These are phyloP conservation scores for Mastacembelus armatus DNA, from an alignment of 2,797 vertebrate species.

Conservation along the genomic window DNA sequence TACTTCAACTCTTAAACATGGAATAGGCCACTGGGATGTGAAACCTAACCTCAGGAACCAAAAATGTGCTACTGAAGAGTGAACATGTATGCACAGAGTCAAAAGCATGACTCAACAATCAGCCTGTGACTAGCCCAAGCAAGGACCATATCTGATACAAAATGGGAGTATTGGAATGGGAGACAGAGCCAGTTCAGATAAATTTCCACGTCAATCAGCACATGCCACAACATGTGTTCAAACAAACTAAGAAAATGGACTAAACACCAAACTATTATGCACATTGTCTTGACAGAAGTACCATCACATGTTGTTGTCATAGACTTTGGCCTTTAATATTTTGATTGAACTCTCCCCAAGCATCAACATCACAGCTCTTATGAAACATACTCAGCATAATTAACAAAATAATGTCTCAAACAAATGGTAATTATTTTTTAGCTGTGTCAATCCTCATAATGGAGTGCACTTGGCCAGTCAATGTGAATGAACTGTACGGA, in stretches of 20 bases:
- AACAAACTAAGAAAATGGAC: conserved; percentile 10
- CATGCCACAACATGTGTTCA: conserved; percentile 39
- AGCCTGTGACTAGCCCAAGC: background rate
- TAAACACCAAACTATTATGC: background rate
- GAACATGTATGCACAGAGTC: background rate
- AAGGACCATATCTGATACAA: background rate
- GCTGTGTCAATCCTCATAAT: conserved; percentile 20
- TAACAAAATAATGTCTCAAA: conserved; percentile 36
- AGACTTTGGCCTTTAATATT: conserved; percentile 19
- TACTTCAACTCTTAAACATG: conserved; percentile 22
- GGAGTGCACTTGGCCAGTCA: conserved; percentile 18
- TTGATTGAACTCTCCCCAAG: conserved; percentile 18
- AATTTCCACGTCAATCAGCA: conserved; percentile 38
- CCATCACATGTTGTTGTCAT: background rate
- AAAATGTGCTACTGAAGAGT: background rate
- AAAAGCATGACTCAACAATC: conserved; percentile 6
- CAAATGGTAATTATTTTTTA: conserved; percentile 35
- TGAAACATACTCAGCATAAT: conserved; percentile 31
- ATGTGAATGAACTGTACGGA: conserved; percentile 22
- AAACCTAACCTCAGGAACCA: too few relatives aligned
- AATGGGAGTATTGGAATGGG: background rate
- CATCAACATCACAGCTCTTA: conserved; percentile 21
- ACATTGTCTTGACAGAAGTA: conserved; percentile 14
- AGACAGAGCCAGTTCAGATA: conserved; percentile 30
- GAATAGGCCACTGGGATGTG: conserved; percentile 13